These are phyloP conservation scores for Haliclystus octoradiatus DNA, from an alignment of 30 jellyfish, hydroid and myxozoan genomes.

Conservation along the genomic window DNA sequence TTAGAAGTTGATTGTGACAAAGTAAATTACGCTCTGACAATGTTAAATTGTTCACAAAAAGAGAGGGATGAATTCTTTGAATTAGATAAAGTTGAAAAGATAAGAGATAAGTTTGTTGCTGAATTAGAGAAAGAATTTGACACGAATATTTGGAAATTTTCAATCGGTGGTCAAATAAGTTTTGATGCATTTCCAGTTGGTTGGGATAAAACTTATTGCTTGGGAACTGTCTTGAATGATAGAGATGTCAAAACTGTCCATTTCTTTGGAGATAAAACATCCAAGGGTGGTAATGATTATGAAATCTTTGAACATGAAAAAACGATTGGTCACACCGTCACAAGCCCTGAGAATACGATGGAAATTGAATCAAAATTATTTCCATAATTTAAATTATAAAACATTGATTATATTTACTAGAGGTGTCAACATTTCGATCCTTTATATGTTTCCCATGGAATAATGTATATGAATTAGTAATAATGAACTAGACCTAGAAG, in stretches of 20 bases:
- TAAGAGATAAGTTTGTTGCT: slow-evolving; percentile 70
- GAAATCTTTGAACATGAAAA: slow-evolving; percentile 71
- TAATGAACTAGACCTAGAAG: too few relatives aligned
- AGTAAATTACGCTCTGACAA: too few relatives aligned
- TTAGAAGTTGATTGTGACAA: too few relatives aligned
- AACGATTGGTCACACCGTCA: slow-evolving; percentile 77
- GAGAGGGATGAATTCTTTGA: too few relatives aligned
- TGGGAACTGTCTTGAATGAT: slow-evolving; percentile 30
- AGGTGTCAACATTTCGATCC: too few relatives aligned
- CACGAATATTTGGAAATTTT: slow-evolving; percentile 52
- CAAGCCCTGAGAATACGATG: slow-evolving; percentile 92
- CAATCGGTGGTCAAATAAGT: slow-evolving; percentile 97
- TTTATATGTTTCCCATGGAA: too few relatives aligned
- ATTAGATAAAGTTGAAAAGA: slow-evolving; percentile 76
- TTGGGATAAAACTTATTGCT: slow-evolving; percentile 92
- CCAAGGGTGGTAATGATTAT: slow-evolving; percentile 89
- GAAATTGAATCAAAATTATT: too few relatives aligned
- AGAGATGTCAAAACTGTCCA: slow-evolving; percentile 44
- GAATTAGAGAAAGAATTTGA: slow-evolving; percentile 40
- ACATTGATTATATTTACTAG: too few relatives aligned
- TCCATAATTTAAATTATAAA: too few relatives aligned
- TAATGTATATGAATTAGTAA: too few relatives aligned
- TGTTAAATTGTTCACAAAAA: too few relatives aligned
- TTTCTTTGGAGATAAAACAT: slow-evolving; percentile 85
- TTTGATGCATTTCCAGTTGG: slow-evolving; percentile 93